Evolutionary conservation across 2,888 invertebrate genomes (phyloP), one percentile per base, ranked within the genome.

Genomic region (Saturnia pavonia): DNA sequence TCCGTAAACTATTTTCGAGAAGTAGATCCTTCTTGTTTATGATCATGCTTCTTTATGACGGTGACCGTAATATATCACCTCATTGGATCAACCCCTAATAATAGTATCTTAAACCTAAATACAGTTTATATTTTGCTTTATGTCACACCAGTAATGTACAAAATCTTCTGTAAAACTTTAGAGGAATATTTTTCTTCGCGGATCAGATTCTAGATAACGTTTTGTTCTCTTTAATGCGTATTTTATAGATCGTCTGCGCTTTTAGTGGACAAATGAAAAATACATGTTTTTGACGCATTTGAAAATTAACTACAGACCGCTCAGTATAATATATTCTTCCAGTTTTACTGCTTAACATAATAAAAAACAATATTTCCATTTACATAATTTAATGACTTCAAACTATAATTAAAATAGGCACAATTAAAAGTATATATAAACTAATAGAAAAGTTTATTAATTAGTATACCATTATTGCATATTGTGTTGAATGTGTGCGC

Each of bases 61-160:
- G 42, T 27, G 70, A 67, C 70, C 70, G 51, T 70, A 67, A 67
- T 67, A 70, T 67, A 66, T 51, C 70, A 70, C 70, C 67, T 70
- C 66, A 67, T 70, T 70, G 54, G 66, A 70, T 70, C 70, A 54
- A 48, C 67, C 67, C 54, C 54, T 27, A 67, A 70, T 70, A 70
- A 67, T 70, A 67, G 54, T 70, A 16, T 48, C 66, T 51, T 67
- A 54, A 54, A 67, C 67, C 11, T 67, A 54, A 70, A 67, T 43
- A 25, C 34, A 12, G 42, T 54, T 67, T 57, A 42, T 67, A 54
- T 57, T 12, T 22, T 40, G 54, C 19, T 27, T 22, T 16, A 1
- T 54, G 19, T 67, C 27, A 70, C 70, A 68, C 70, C 67, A 43
- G 60, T 40, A 40, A 22, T 8, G 11, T 54, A 11, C 9, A 54